A percentile compares a stretch with the other conserved stretches of the same genome.
phyloP scores from a whole-genome alignment of 2,113 vertebrate species.

The Colaptes auratus region DNA sequence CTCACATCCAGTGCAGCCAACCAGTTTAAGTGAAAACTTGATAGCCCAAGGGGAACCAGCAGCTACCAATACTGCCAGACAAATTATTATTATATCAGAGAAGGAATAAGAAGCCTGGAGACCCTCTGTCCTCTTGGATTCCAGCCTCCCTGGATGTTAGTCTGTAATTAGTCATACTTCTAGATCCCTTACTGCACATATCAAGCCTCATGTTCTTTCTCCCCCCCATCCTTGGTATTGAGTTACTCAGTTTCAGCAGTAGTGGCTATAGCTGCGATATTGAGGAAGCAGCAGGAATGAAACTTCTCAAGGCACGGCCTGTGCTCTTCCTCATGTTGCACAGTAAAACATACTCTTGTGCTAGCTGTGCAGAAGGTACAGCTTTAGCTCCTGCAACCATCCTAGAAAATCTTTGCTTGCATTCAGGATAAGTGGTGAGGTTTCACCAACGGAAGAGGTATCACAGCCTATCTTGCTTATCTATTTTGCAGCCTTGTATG shows the following conservation, averaged over 20 bases:
- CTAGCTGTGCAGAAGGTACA: neutral
- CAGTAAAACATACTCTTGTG: neutral
- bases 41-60: neutral
- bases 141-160: neutral
- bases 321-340: neutral
- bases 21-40: neutral
- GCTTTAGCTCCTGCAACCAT: neutral
- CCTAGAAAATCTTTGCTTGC: neutral
- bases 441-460: neutral
- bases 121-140: neutral
- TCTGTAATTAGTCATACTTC: neutral
- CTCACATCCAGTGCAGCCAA: neutral
- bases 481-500: neutral
- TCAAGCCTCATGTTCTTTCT: neutral
- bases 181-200: neutral
- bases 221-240: neutral
- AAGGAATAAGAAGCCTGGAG: neutral
- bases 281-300: neutral
- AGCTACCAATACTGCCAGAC: neutral
- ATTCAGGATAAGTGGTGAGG: neutral
- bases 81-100: neutral
- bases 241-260: neutral
- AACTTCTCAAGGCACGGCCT: neutral
- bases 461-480: neutral
- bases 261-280: neutral